Conservation (phyloP, 2,797 vertebrate genomes). For the Microctenopoma steveboyesi region DNA sequence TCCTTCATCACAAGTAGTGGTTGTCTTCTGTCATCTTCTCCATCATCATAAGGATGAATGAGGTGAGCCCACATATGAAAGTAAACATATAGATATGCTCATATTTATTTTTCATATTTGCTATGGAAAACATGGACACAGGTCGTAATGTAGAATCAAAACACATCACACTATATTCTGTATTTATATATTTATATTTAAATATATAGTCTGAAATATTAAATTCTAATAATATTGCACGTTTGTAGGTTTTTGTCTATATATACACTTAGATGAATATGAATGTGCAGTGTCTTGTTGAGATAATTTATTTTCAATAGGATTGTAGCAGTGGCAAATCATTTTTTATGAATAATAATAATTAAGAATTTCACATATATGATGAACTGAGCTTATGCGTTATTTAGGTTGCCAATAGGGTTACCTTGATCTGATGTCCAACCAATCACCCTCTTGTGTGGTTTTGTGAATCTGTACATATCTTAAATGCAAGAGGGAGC, state of each 20-base stretch:
- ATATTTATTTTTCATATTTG: neutral
- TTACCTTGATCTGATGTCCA: neutral
- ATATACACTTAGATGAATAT: constrained; percentile 44
- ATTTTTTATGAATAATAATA: constrained; percentile 24
- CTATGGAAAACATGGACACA: constrained; percentile 8
- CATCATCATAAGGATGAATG: constrained; percentile 43
- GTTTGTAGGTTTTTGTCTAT: constrained; percentile 23
- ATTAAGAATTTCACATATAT: constrained; percentile 11
- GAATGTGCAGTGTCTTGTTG: constrained; percentile 33
- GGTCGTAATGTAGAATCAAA: constrained; percentile 8
- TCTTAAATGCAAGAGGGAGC: constrained; percentile 1
- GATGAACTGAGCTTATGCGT: constrained; percentile 28
- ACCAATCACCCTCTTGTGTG: constrained; percentile 8
- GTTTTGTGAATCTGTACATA: constrained; percentile 1
- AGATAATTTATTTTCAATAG: constrained; percentile 34
- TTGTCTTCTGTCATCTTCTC: constrained; percentile 40
- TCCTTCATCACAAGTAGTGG: constrained; percentile 31
- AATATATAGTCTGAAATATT: too few relatives aligned
- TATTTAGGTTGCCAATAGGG: constrained; percentile 31
- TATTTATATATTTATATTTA: too few relatives aligned
- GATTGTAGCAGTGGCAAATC: constrained; percentile 5
- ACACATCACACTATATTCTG: neutral
- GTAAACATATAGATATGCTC: neutral
- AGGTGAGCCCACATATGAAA: constrained; percentile 65
- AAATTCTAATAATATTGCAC: neutral